Evolutionary conservation across 1,140 invertebrate genomes (phyloP), one percentile per base, ranked within the genome.

Genomic region (Anthonomus grandis): DNA sequence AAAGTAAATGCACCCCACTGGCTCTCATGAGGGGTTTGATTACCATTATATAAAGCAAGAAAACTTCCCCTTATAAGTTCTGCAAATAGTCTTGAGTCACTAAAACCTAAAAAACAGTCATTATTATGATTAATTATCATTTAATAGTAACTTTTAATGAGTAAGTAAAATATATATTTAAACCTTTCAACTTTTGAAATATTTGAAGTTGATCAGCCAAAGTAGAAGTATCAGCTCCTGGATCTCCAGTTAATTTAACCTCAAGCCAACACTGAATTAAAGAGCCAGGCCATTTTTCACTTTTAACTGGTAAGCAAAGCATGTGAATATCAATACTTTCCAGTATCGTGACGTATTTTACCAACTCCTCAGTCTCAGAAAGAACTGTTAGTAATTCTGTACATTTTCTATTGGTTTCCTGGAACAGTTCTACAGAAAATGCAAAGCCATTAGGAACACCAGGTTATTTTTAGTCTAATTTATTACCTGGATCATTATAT

Each of bases 1-100:
- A 95, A 95, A 9, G 88, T 91, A 70, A 96, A 95, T 15, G 92
- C 91, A 17, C 90, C 90, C 91, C 93, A 97, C 66, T 93, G 85
- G 2, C 92, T 85, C 64, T 94, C 91, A 48, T 81, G 79, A 12
- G 81, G 44, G 76, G 81, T 82, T 60, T 86, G 86, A 44, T 86
- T 84, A 1, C 84, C 85, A 72, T 92, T 87, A 64, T 90, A 84
- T 1, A 97, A 73, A n/a, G 89, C 91, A 59, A 96, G 85, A 34
- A 95, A 84, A 71, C 90, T 91, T 0, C 91, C 89, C 62, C 92
- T 79, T 46, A 96, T 87, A 10, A 96, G 80, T 79, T 97, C 93
- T 72, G 87, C 90, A 68, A 91, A 95, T 0, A 97, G 70, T 57
- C 87, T 79, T 3, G 84, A 76, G 48, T 70, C 61, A 44, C 49